phyloP scores from a whole-genome alignment of 2,113 vertebrate genomes.

The Prunella himalayana region DNA sequence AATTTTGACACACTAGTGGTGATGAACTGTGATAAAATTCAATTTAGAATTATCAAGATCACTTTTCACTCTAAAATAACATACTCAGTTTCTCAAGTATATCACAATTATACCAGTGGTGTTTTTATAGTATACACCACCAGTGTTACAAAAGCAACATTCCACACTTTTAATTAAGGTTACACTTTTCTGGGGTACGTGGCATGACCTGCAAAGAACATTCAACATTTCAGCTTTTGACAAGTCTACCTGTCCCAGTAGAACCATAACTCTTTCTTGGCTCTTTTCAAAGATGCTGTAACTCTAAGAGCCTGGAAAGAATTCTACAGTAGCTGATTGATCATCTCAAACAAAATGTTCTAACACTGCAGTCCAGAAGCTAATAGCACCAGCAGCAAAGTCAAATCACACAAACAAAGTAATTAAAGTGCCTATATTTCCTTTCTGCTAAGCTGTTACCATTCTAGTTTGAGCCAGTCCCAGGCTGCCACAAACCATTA shows the following conservation, averaged over 20 bases:
- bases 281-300: conserved; percentile 14
- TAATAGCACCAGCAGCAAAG: conserved; percentile 68
- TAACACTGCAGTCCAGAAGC: conserved; percentile 32
- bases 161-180: background rate
- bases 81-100: background rate
- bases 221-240: background rate
- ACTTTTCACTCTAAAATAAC: background rate
- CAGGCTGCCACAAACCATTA: conserved; percentile 73
- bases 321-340: conserved; percentile 59
- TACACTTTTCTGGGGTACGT: background rate
- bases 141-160: background rate
- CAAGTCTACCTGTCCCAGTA: background rate
- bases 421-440: conserved; percentile 65
- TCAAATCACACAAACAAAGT: conserved; percentile 74
- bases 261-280: background rate
- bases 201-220: background rate
- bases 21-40: background rate
- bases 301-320: conserved; percentile 43
- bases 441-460: conserved; percentile 52
- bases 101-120: background rate
- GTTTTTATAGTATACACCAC: background rate
- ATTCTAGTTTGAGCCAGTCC: conserved; percentile 68
- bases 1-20: background rate
- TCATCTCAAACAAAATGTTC: conserved; percentile 63
- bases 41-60: background rate